These are phyloP conservation scores for Austrofundulus limnaeus DNA, from an alignment of 2,113 vertebrate species.

Conservation along the genomic window DNA sequence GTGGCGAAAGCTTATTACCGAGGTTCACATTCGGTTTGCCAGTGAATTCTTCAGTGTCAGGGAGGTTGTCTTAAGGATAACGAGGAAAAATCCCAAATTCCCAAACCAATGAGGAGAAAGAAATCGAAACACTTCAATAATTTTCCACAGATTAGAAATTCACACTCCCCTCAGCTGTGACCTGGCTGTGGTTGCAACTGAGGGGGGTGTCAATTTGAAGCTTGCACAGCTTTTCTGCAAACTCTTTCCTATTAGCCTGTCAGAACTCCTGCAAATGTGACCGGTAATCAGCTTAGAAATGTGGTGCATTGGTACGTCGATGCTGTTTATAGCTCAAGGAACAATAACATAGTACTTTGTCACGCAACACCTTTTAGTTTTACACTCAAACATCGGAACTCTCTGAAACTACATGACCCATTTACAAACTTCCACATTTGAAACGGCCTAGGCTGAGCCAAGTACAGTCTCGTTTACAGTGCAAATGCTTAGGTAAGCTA, in stretches of 20 bases:
- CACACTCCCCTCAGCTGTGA: constrained; percentile 25
- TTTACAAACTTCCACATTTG: neutral
- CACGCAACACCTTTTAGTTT: constrained; percentile 42
- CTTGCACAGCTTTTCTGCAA: constrained; percentile 29
- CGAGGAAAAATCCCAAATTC: neutral
- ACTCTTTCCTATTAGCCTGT: constrained; percentile 30
- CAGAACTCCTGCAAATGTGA: constrained; percentile 52
- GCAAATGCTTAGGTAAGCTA: constrained; percentile 15
- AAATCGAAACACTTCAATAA: constrained; percentile 10
- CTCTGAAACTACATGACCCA: neutral
- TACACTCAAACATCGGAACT: too few species aligned
- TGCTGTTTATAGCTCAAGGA: constrained; percentile 61
- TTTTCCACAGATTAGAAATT: constrained; percentile 19
- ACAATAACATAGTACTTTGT: constrained; percentile 42
- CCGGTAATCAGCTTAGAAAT: constrained; percentile 64
- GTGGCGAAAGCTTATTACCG: constrained; percentile 11
- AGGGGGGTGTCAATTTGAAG: neutral
- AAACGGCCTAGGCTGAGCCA: too few species aligned
- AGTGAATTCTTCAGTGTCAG: constrained; percentile 1
- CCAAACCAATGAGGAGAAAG: constrained; percentile 6
- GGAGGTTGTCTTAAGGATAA: constrained; percentile 8
- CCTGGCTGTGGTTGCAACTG: constrained; percentile 32
- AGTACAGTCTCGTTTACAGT: neutral
- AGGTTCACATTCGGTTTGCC: constrained; percentile 22
- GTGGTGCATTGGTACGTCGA: constrained; percentile 52